phyloP scores from a whole-genome alignment of 2,797 vertebrate genomes.

The Kryptopterus vitreolus region DNA sequence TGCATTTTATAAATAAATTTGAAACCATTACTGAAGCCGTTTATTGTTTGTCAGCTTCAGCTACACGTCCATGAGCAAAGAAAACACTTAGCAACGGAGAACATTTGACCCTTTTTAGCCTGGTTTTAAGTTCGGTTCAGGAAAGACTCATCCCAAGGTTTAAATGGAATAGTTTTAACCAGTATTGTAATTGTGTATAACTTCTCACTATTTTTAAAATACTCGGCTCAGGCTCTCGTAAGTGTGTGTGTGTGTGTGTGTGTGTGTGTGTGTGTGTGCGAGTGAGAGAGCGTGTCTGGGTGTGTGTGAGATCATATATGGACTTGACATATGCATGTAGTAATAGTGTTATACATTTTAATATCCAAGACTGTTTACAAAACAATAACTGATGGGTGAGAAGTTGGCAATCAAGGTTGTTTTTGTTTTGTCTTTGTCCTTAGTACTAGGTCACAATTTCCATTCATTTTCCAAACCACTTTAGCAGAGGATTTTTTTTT shows the following conservation, averaged over 20 bases:
- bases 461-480: slow-evolving; percentile 11
- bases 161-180: not conserved
- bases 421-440: not conserved
- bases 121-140: slow-evolving; percentile 16
- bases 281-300: slow-evolving; percentile 49
- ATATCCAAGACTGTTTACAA: slow-evolving; percentile 28
- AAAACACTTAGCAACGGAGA: not conserved
- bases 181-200: slow-evolving; percentile 3
- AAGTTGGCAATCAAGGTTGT: not conserved
- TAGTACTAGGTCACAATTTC: not conserved
- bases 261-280: slow-evolving; percentile 8
- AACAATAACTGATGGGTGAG: not conserved
- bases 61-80: slow-evolving; percentile 31
- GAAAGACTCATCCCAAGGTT: not conserved
- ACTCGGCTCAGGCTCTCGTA: slow-evolving; percentile 47
- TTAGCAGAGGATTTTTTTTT: not conserved
- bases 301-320: slow-evolving; percentile 27
- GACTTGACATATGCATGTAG: slow-evolving; percentile 27
- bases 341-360: slow-evolving; percentile 10
- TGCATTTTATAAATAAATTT: slow-evolving; percentile 48
- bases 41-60: slow-evolving; percentile 39
- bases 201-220: slow-evolving; percentile 38
- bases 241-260: slow-evolving; percentile 17
- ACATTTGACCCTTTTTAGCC: slow-evolving; percentile 13
- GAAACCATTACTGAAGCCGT: slow-evolving; percentile 40